phyloP scores from a whole-genome alignment of 1,140 invertebrate species.

The Globodera rostochiensis region DNA sequence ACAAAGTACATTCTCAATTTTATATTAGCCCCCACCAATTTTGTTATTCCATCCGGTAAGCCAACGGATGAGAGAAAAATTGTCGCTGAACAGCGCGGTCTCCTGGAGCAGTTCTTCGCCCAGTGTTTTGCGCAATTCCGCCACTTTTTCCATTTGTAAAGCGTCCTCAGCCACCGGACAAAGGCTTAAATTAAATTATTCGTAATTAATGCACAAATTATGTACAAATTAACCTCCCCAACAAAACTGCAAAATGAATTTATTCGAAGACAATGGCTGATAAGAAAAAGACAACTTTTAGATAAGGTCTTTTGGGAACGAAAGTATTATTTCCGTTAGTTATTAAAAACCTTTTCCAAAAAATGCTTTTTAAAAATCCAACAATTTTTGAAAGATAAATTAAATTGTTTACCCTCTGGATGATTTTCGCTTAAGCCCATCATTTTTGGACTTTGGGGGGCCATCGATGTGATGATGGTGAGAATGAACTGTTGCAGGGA shows the following conservation, averaged over 20 bases:
- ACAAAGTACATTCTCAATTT: background rate
- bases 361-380: background rate
- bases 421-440: background rate
- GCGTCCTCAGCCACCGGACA: background rate
- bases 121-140: constrained; percentile 35
- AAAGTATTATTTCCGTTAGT: background rate
- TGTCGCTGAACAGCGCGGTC: constrained; percentile 41
- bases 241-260: too few relatives aligned
- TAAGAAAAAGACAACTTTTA: too few relatives aligned
- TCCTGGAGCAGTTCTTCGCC: constrained; percentile 37
- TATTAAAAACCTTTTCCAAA: background rate
- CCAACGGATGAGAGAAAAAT: constrained; percentile 46
- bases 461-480: background rate
- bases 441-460: background rate
- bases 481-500: background rate
- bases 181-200: background rate
- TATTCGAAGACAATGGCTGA: too few relatives aligned
- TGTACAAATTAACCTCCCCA: too few relatives aligned
- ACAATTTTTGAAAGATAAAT: background rate
- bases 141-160: constrained; percentile 34
- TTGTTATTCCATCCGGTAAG: constrained; percentile 48
- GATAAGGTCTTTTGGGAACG: too few relatives aligned
- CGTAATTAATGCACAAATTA: background rate
- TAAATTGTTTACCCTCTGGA: background rate
- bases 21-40: constrained; percentile 24